Percentiles rank a stretch among this genome's conserved stretches.
Evolutionary conservation across 1,140 invertebrate species (phyloP).

Genomic region (Neodiprion pinetum): DNA sequence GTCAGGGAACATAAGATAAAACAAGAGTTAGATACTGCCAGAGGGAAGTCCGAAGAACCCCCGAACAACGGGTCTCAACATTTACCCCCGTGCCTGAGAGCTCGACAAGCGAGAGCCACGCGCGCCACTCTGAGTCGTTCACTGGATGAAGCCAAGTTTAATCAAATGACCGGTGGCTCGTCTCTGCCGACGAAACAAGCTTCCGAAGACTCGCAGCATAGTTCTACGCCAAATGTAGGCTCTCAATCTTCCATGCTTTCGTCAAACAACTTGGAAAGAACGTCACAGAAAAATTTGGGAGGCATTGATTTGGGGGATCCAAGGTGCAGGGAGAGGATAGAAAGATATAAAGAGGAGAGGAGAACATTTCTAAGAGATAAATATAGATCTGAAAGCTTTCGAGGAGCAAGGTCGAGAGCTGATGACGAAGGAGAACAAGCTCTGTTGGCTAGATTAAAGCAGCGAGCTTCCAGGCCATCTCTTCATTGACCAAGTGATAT

Average conservation of each 20-base stretch:
- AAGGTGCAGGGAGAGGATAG: slow-evolving; percentile 77
- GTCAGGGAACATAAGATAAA: slow-evolving; percentile 61
- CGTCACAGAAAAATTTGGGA: slow-evolving; percentile 44
- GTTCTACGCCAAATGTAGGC: slow-evolving; percentile 55
- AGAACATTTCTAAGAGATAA: slow-evolving; percentile 85
- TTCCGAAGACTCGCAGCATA: slow-evolving; percentile 49
- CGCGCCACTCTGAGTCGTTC: slow-evolving; percentile 74
- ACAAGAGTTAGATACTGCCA: slow-evolving; percentile 58
- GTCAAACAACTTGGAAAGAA: slow-evolving; percentile 36
- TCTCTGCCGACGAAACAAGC: slow-evolving; percentile 42
- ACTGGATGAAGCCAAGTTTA: slow-evolving; percentile 67
- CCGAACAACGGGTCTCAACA: slow-evolving; percentile 44
- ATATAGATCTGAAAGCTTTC: slow-evolving; percentile 84
- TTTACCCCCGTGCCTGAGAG: slow-evolving; percentile 64
- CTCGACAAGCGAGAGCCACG: slow-evolving; percentile 60
- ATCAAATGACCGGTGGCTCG: slow-evolving; percentile 57
- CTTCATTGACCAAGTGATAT: slow-evolving; percentile 53
- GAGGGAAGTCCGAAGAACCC: slow-evolving; percentile 47
- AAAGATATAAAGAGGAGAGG: slow-evolving; percentile 92
- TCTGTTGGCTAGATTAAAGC: slow-evolving; percentile 56
- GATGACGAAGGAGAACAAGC: slow-evolving; percentile 58
- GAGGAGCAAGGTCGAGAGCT: slow-evolving; percentile 55
- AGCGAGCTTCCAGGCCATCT: slow-evolving; percentile 58
- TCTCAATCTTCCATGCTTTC: slow-evolving; percentile 29
- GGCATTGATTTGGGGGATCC: slow-evolving; percentile 64